These are phyloP conservation scores for Smutsia temminckii DNA, from an alignment of 2,797 vertebrate genomes.

Conservation along the genomic window DNA sequence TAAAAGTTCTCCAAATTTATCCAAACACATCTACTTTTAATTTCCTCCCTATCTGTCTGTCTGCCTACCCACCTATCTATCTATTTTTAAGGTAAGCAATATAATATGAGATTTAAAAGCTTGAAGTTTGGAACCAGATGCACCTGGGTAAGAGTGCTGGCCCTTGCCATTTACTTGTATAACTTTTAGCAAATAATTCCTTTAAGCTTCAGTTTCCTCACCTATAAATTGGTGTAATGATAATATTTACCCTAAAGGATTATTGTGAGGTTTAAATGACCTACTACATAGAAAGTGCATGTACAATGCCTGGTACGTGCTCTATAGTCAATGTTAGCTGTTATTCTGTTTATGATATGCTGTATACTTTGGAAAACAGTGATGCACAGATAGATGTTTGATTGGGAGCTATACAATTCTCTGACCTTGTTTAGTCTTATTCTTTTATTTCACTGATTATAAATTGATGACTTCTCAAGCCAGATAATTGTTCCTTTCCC, in stretches of 20 bases:
- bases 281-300: neutral
- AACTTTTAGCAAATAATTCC: neutral
- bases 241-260: neutral
- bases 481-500: neutral
- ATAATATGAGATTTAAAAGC: neutral
- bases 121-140: neutral
- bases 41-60: neutral
- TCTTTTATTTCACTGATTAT: neutral
- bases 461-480: neutral
- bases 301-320: neutral
- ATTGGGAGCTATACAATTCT: neutral
- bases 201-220: conserved; percentile 3
- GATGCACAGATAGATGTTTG: neutral
- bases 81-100: conserved; percentile 16
- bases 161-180: neutral
- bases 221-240: neutral
- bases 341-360: neutral
- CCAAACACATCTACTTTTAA: neutral
- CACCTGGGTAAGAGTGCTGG: neutral
- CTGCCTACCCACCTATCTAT: neutral
- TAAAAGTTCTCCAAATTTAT: neutral
- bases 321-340: neutral
- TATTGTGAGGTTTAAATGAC: neutral
- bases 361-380: neutral
- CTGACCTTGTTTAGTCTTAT: neutral